Conservation (phyloP, 2,888 invertebrate species). For the Dimorphilus gyrociliatus region DNA sequence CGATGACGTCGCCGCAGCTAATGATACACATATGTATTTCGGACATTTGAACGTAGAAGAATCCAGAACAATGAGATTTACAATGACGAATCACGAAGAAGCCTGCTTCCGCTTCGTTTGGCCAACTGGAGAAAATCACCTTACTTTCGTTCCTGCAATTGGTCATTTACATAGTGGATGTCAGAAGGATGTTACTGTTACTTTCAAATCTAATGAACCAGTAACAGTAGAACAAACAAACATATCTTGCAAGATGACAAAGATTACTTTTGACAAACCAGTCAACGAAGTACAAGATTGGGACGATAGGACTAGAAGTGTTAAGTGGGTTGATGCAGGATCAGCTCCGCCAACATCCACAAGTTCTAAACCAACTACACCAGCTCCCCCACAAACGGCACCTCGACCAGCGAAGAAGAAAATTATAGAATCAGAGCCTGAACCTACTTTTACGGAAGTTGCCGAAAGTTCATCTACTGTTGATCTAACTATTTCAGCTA, state of each 20-base stretch:
- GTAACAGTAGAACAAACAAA: slow-evolving; percentile 19
- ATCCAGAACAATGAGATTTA: slow-evolving; percentile 24
- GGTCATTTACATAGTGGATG: slow-evolving; percentile 34
- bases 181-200: slow-evolving; percentile 42
- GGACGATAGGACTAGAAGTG: slow-evolving; percentile 35
- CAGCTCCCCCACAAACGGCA: slow-evolving; percentile 13
- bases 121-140: too few relatives aligned
- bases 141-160: too few relatives aligned
- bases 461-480: slow-evolving; percentile 23
- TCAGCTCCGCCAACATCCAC: slow-evolving; percentile 10
- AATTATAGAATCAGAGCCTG: slow-evolving; percentile 34
- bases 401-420: slow-evolving; percentile 28
- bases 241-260: slow-evolving; percentile 24
- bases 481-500: slow-evolving; percentile 28
- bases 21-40: slow-evolving; percentile 32
- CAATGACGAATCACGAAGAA: slow-evolving; percentile 33
- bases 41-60: slow-evolving; percentile 35
- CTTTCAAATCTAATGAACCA: slow-evolving; percentile 41
- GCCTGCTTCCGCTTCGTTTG: slow-evolving; percentile 31
- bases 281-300: slow-evolving; percentile 28
- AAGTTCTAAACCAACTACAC: too few relatives aligned
- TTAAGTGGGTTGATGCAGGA: slow-evolving; percentile 33
- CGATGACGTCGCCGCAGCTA: slow-evolving; percentile 34
- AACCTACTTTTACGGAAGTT: slow-evolving; percentile 27
- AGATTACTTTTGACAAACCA: slow-evolving; percentile 30